These are phyloP conservation scores for Gryon sp. DNA, from an alignment of 1,140 invertebrate species.

Conservation along the genomic window DNA sequence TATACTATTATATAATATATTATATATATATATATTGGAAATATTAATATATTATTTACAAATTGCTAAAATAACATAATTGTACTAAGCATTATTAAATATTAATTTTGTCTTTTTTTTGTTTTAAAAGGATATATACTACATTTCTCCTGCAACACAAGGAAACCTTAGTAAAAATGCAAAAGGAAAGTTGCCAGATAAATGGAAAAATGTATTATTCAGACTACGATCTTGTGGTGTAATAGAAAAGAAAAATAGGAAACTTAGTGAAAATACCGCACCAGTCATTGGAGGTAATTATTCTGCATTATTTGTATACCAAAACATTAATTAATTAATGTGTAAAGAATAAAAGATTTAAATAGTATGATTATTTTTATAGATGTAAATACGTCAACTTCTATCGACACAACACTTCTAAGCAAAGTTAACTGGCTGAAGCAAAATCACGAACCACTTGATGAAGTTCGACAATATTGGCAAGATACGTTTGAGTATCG, in stretches of 20 bases:
- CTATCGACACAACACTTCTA: not conserved
- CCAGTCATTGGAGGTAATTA: not conserved
- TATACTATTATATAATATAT: no score
- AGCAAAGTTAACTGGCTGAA: conserved; percentile 27
- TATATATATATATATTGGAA: no score
- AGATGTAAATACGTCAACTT: no score
- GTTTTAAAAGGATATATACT: conserved; percentile 23
- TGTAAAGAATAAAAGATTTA: no score
- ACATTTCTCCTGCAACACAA: not conserved
- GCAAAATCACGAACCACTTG: conserved; percentile 4
- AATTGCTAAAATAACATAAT: no score
- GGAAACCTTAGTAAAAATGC: conserved; percentile 25
- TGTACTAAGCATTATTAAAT: no score
- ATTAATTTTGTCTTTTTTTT: not conserved
- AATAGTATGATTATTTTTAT: no score
- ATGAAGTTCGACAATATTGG: conserved; percentile 20
- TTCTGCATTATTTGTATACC: no score
- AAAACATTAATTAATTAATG: no score
- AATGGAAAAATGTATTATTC: conserved; percentile 23
- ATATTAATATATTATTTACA: no score
- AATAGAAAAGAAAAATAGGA: conserved; percentile 1
- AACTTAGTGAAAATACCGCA: not conserved
- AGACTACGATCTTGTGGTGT: conserved; percentile 5
- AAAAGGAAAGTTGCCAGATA: conserved; percentile 31
- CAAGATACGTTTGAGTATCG: conserved; percentile 10